phyloP scores from a whole-genome alignment of 2,113 vertebrate species.

The Daphoenositta chrysoptera region DNA sequence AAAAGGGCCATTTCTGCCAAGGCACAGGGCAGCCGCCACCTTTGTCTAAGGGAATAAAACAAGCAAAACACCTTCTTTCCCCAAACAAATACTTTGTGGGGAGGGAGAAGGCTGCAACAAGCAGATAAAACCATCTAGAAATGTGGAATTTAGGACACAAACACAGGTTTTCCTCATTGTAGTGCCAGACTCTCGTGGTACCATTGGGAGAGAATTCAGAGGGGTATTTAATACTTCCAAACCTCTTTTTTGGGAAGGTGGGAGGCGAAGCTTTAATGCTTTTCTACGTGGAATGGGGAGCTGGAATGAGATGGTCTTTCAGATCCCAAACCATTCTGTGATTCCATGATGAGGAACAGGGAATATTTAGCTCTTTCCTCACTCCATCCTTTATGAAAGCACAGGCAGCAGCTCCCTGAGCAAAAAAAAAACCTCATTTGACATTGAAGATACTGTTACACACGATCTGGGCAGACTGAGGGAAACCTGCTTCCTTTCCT shows the following conservation, averaged over 20 bases:
- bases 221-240: neutral
- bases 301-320: neutral
- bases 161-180: neutral
- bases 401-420: neutral
- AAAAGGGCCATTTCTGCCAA: neutral
- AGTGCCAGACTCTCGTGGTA: accelerated
- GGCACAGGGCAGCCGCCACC: neutral
- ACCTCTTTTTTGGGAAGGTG: neutral
- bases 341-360: neutral
- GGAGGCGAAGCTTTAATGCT: neutral
- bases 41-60: neutral
- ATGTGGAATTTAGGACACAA: neutral
- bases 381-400: neutral
- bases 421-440: neutral
- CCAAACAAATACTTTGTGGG: neutral
- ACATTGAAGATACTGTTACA: neutral
- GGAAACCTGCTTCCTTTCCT: neutral
- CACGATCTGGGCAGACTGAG: neutral
- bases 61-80: neutral
- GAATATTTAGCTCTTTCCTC: neutral
- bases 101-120: neutral
- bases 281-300: neutral
- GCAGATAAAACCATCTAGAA: neutral
- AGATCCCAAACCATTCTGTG: neutral
- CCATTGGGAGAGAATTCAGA: neutral